These are phyloP conservation scores for Polyergus mexicanus DNA, from an alignment of 1,140 invertebrate species.

Conservation along the genomic window DNA sequence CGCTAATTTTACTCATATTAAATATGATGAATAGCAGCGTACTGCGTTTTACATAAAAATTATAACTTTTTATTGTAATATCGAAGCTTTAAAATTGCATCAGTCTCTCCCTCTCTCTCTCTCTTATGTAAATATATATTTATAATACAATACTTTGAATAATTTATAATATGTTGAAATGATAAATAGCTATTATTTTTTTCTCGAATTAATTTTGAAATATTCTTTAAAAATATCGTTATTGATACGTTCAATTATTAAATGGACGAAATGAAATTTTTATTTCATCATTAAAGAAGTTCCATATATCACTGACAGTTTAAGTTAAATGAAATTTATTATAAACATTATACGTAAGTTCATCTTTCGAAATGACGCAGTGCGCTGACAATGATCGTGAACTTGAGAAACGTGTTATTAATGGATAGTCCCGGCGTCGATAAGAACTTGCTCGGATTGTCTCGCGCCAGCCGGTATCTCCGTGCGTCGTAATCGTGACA, in stretches of 20 bases:
- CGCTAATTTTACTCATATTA: neutral
- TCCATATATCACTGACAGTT: neutral
- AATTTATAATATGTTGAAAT: neutral
- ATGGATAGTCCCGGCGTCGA: conserved; percentile 39
- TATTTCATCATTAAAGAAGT: neutral
- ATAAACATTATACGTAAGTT: neutral
- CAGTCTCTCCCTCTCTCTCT: no score
- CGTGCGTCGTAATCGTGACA: conserved; percentile 23
- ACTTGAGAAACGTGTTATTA: conserved; percentile 50
- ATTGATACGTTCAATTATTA: neutral
- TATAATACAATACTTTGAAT: neutral
- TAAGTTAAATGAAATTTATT: neutral
- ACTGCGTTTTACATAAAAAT: neutral
- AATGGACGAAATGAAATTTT: neutral
- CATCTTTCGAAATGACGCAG: conserved; percentile 12
- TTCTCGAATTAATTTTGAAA: neutral
- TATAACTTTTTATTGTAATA: neutral
- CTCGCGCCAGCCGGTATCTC: conserved; percentile 13
- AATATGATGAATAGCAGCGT: neutral
- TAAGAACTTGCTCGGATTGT: conserved; percentile 38
- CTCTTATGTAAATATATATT: neutral
- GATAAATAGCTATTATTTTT: neutral
- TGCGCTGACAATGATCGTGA: conserved; percentile 14
- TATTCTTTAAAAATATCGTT: neutral
- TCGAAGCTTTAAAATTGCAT: neutral